Evolutionary conservation across 2,888 invertebrate species (phyloP), one percentile per base, ranked within the genome.

Genomic region (Drosophila aldrichi): DNA sequence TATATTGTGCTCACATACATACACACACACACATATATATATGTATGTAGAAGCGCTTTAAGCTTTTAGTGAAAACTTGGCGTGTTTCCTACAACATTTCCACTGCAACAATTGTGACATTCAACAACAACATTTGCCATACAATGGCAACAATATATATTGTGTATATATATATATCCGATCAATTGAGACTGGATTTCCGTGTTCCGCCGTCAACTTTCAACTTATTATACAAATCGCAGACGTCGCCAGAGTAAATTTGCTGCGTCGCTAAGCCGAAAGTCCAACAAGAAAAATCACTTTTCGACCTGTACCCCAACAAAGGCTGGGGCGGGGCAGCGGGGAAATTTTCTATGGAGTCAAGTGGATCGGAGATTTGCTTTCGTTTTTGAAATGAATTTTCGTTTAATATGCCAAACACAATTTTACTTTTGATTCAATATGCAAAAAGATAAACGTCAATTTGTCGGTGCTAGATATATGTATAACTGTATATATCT

Each of bases 211-310:
- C 20, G 34, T 44, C 55, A 48, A 51, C 49, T 54, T 67, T 56
- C 49, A 62, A 75, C 59, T 79, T 78, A 79, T 85, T 78, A 80
- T 67, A 60, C 60, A 82, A 86, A 70, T 72, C 65, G 78, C 76
- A 66, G 77, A 86, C 69, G 70, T 58, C 36, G 68, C 70, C 49
- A 6, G 14, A 64, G 71, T 29, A 46, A 81, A 79, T 79, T 79
- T 78, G 82, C 84, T 82, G 76, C 57, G 48, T 86, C 70, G 82
- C 77, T 88, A 87, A 87, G 82, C 81, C 79, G 65, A 73, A 77
- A 81, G 80, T 77, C 77, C 75, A 74, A 88, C 88, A 88, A 82
- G 88, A 88, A 81, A 88, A 89, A 89, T 88, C 89, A 87, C 88
- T 88, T 88, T 87, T 87, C 74, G 25, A 62, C 70, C 46, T 51